phyloP scores from a whole-genome alignment of 2,888 invertebrate species.

The Noctua comes region DNA sequence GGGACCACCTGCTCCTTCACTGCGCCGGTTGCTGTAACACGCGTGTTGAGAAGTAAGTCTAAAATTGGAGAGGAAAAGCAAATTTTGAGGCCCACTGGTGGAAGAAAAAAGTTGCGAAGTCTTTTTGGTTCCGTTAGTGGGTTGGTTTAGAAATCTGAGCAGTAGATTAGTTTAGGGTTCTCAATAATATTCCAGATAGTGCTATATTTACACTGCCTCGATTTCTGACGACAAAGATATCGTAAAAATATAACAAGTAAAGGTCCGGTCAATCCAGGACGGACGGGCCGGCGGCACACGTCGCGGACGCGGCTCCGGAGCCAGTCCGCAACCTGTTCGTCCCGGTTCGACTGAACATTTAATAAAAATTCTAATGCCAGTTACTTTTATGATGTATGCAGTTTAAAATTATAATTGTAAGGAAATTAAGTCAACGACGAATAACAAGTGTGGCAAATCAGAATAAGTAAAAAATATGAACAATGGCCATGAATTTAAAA shows the following conservation, averaged over 20 bases:
- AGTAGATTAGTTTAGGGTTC: background rate
- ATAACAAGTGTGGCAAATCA: background rate
- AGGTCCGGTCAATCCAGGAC: background rate
- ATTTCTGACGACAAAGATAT: background rate
- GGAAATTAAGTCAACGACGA: background rate
- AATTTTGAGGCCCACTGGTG: conserved; percentile 45
- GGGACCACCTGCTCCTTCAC: conserved; percentile 80
- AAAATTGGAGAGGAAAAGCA: conserved; percentile 59
- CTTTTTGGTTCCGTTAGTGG: conserved; percentile 18
- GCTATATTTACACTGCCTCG: background rate
- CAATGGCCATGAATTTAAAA: background rate
- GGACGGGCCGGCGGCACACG: background rate
- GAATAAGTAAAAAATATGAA: background rate
- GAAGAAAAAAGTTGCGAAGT: conserved; percentile 42
- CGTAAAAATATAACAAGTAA: background rate
- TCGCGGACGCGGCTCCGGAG: background rate
- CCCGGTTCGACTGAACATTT: background rate
- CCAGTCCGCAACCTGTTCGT: background rate
- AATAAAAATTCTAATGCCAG: background rate
- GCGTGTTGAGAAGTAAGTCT: conserved; percentile 62
- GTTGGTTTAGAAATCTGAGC: background rate
- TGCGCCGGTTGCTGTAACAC: conserved; percentile 78
- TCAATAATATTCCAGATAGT: background rate
- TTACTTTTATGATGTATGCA: background rate
- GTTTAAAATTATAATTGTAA: background rate